Percentiles rank a stretch among this genome's conserved stretches.
Evolutionary conservation across 2,797 vertebrate genomes (phyloP).

Genomic region (Aplochiton taeniatus): DNA sequence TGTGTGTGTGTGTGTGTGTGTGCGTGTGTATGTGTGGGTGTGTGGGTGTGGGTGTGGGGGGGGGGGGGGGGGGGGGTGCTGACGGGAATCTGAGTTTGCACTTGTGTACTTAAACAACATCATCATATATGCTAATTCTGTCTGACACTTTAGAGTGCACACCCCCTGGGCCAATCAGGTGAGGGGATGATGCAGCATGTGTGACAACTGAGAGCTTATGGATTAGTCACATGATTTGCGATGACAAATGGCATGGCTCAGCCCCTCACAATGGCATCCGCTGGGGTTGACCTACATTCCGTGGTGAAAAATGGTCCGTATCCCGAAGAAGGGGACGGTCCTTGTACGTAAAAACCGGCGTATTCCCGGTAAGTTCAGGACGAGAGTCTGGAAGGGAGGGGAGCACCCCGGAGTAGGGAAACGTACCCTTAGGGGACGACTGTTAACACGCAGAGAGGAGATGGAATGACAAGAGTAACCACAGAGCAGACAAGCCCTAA

Average conservation of each 20-base stretch:
- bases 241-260: constrained; percentile 65
- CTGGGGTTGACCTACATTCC: constrained; percentile 73
- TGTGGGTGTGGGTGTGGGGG: neutral
- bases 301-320: constrained; percentile 72
- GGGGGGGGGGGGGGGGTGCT: neutral
- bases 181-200: constrained; percentile 22
- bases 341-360: constrained; percentile 58
- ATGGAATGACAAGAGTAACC: constrained; percentile 60
- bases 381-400: constrained; percentile 44
- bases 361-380: constrained; percentile 65
- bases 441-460: constrained; percentile 54
- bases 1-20: no score
- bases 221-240: constrained; percentile 61
- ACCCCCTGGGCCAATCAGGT: constrained; percentile 33
- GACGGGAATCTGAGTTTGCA: constrained; percentile 1
- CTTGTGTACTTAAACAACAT: constrained; percentile 32
- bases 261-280: constrained; percentile 64
- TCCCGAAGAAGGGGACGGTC: constrained; percentile 69
- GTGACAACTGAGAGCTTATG: constrained; percentile 61
- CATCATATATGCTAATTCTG: constrained; percentile 34
- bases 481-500: constrained; percentile 37
- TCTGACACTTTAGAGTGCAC: constrained; percentile 30
- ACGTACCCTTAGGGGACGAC: constrained; percentile 56
- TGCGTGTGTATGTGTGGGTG: neutral
- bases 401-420: constrained; percentile 50